Evolutionary conservation across 2,797 vertebrate genomes (phyloP).

Genomic region (Vireo griseus): DNA sequence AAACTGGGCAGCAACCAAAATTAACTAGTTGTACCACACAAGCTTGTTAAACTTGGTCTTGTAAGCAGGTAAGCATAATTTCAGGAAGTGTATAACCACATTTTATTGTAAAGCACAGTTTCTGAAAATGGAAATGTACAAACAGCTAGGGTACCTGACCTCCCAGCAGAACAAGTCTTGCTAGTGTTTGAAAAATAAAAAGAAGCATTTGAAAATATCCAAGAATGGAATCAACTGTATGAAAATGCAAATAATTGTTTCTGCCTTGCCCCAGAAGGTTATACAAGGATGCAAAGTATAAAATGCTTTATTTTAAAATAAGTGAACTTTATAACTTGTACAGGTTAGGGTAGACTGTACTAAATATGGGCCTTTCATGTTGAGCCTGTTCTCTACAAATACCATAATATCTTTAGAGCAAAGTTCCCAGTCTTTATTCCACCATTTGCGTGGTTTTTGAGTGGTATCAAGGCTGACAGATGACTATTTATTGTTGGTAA

Average conservation of each 20-base stretch:
- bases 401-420: not conserved
- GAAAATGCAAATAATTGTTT: not conserved
- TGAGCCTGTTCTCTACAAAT: not conserved
- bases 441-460: not conserved
- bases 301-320: not conserved
- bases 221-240: not conserved
- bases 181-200: not conserved
- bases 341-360: not conserved
- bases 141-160: not conserved
- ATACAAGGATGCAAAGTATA: not conserved
- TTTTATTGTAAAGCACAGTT: not conserved
- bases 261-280: not conserved
- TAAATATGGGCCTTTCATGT: not conserved
- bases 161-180: not conserved
- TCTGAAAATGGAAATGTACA: not conserved
- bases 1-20: not conserved
- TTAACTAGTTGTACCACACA: fast-evolving
- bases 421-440: not conserved
- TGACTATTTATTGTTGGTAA: not conserved
- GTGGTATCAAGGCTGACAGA: not conserved
- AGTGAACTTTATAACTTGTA: not conserved
- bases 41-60: not conserved
- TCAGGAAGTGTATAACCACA: not conserved
- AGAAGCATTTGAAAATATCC: not conserved
- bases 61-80: not conserved